These are phyloP conservation scores for Asbolus verrucosus DNA, from an alignment of 1,140 invertebrate species.

Conservation along the genomic window DNA sequence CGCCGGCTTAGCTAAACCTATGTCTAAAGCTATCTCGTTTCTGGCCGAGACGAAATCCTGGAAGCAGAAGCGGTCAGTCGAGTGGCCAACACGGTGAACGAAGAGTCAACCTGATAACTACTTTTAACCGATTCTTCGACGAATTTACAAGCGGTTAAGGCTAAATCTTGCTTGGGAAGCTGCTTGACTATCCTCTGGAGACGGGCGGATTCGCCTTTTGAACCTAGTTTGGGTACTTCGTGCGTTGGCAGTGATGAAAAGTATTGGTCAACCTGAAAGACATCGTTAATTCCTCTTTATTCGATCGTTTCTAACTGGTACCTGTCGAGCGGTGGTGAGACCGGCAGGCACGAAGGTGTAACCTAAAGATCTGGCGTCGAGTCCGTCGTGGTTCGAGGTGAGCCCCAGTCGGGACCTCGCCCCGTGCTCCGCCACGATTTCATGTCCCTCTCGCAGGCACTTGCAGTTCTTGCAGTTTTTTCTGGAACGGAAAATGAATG, in stretches of 20 bases:
- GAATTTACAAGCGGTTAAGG: slow-evolving; percentile 89
- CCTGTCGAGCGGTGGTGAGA: slow-evolving; percentile 71
- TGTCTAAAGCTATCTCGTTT: slow-evolving; percentile 95
- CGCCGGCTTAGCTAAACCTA: slow-evolving; percentile 78
- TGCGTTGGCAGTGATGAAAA: slow-evolving; percentile 81
- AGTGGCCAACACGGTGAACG: too few species aligned
- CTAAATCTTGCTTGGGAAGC: slow-evolving; percentile 94
- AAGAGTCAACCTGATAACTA: slow-evolving; percentile 77
- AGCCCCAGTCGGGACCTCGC: slow-evolving; percentile 60
- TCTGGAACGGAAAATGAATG: slow-evolving; percentile 58
- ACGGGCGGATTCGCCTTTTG: slow-evolving; percentile 81
- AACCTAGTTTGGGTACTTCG: slow-evolving; percentile 81
- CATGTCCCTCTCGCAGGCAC: slow-evolving; percentile 60
- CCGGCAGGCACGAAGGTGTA: slow-evolving; percentile 88
- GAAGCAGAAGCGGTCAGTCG: slow-evolving; percentile 40
- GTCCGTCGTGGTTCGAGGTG: slow-evolving; percentile 51
- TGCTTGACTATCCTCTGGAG: slow-evolving; percentile 88
- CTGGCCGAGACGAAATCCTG: slow-evolving; percentile 89
- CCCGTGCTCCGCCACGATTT: slow-evolving; percentile 61
- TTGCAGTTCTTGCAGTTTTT: slow-evolving; percentile 64
- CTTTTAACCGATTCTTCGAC: slow-evolving; percentile 80
- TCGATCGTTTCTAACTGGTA: too few species aligned
- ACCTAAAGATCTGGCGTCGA: slow-evolving; percentile 73
- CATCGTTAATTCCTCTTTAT: too few species aligned
- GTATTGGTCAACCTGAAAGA: slow-evolving; percentile 72